Evolutionary conservation across 35 echinoderm and acorn worm genomes (phyloP).

Genomic region (Ptychodera flava): DNA sequence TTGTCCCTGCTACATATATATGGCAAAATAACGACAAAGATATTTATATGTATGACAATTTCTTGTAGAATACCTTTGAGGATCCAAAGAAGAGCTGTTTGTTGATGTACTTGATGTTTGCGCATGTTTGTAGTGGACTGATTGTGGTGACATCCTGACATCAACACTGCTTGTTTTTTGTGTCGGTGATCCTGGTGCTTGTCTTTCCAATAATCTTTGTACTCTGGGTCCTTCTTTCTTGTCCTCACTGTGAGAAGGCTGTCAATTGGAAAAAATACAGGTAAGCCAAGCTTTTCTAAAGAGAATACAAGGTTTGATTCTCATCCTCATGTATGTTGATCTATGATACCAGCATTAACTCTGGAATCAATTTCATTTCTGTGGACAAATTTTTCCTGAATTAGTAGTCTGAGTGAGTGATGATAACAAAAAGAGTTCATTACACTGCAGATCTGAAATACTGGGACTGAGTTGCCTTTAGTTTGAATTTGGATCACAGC

Average conservation of each 20-base stretch:
- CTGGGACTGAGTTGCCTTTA: too few relatives aligned
- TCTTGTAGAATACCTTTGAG: too few relatives aligned
- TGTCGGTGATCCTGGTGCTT: background rate
- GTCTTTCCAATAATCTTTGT: constrained; percentile 68
- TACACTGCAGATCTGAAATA: too few relatives aligned
- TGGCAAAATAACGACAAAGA: too few relatives aligned
- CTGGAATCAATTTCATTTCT: too few relatives aligned
- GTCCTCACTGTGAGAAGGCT: constrained; percentile 75
- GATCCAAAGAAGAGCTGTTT: background rate
- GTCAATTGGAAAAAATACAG: constrained; percentile 12
- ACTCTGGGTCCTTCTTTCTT: constrained; percentile 86
- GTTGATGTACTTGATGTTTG: background rate
- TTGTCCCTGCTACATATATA: too few relatives aligned
- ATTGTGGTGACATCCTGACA: background rate
- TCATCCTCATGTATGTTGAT: constrained; percentile 5
- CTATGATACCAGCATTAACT: too few relatives aligned
- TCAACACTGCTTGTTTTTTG: background rate
- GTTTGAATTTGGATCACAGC: too few relatives aligned
- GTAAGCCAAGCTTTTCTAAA: background rate
- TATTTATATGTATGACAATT: too few relatives aligned
- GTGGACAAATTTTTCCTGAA: too few relatives aligned
- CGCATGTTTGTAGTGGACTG: background rate
- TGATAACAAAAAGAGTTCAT: background rate
- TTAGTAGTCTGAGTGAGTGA: too few relatives aligned
- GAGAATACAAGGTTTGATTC: too few relatives aligned